Conservation (phyloP, 2,113 vertebrate genomes). For the Hyaena hyaena region DNA sequence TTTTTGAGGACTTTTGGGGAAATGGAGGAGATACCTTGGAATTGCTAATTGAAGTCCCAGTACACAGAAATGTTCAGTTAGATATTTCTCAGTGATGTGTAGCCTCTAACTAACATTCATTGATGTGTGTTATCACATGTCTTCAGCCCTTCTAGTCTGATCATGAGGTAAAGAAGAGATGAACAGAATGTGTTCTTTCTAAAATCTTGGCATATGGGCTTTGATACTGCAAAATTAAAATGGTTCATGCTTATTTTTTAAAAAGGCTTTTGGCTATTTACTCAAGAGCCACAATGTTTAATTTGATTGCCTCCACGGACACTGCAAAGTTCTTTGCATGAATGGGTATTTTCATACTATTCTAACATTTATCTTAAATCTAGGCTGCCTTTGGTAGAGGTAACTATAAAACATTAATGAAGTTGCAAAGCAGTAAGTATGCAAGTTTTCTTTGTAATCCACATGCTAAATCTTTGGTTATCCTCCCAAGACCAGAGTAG, state of each 20-base stretch:
- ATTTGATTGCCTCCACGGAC: neutral
- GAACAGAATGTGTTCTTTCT: neutral
- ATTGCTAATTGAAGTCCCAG: conserved; percentile 26
- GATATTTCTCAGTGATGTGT: neutral
- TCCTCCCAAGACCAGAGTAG: neutral
- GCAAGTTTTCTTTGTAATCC: conserved; percentile 38
- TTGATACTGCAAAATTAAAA: conserved; percentile 21
- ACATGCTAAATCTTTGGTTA: neutral
- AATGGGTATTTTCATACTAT: conserved; percentile 32
- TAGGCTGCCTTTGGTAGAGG: neutral
- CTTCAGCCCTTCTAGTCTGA: neutral
- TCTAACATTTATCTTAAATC: neutral
- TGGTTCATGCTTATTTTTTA: neutral
- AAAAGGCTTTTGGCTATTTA: neutral
- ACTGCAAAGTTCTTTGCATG: conserved; percentile 13
- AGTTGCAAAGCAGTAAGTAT: conserved; percentile 13
- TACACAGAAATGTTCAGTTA: neutral
- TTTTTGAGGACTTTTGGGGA: conserved; percentile 20
- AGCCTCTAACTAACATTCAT: neutral
- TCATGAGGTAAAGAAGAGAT: neutral
- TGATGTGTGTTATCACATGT: neutral
- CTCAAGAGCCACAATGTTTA: neutral
- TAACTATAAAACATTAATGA: conserved; percentile 8
- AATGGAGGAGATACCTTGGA: neutral
- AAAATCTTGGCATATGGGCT: neutral